A percentile compares a stretch with the other conserved stretches of the same genome.
Conservation (phyloP, 1,140 invertebrate species). For the Drosophila nasuta region DNA sequence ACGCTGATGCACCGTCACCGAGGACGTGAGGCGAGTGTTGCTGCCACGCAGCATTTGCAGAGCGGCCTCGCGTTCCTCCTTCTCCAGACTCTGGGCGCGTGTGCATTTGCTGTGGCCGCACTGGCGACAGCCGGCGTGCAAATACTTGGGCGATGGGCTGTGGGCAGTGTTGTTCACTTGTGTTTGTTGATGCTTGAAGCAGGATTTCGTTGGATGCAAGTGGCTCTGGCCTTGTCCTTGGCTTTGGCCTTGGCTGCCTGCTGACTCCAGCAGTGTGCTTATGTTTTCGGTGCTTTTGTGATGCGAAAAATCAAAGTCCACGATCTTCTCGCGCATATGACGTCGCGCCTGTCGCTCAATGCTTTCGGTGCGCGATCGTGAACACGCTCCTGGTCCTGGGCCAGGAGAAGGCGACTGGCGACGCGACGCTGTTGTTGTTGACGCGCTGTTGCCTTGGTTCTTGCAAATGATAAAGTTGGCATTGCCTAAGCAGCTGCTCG, state of each 20-base stretch:
- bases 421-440: constrained; percentile 27
- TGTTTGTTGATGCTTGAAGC: constrained; percentile 79
- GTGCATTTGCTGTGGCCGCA: constrained; percentile 83
- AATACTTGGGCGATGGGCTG: constrained; percentile 63
- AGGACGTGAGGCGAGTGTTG: constrained; percentile 46
- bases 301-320: constrained; percentile 84
- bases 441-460: constrained; percentile 30
- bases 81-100: constrained; percentile 73
- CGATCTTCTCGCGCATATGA: constrained; percentile 78
- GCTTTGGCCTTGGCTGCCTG: constrained; percentile 10
- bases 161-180: constrained; percentile 63
- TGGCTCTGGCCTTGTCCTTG: constrained; percentile 38
- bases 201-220: constrained; percentile 80
- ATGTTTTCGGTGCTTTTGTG: constrained; percentile 83
- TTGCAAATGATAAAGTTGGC: constrained; percentile 75
- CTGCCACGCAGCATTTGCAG: constrained; percentile 52
- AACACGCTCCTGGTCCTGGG: constrained; percentile 53
- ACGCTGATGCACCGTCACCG: constrained; percentile 49
- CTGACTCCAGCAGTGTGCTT: constrained; percentile 53
- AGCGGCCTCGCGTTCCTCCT: constrained; percentile 59
- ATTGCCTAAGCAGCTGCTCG: constrained; percentile 71
- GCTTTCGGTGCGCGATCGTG: constrained; percentile 74
- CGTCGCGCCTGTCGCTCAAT: constrained; percentile 74
- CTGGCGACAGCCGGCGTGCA: constrained; percentile 69
- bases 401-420: constrained; percentile 71